Evolutionary conservation across 2,797 vertebrate species (phyloP).

Genomic region (Gadopsis bispinosus): DNA sequence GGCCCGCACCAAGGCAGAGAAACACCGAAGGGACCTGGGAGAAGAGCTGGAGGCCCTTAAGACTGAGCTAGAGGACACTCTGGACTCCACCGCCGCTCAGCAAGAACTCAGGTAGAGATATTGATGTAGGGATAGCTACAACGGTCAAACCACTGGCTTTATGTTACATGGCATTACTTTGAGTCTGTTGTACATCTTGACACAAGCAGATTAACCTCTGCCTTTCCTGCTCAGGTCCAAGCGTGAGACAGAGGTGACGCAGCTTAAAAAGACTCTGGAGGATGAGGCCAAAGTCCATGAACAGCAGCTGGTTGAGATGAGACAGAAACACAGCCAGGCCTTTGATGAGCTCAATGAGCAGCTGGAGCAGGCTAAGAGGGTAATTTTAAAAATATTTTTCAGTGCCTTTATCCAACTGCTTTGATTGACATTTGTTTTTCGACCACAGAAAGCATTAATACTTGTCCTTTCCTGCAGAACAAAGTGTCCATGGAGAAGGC

Average conservation of each 20-base stretch:
- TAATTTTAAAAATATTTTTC: conserved; percentile 54
- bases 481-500: conserved; percentile 96
- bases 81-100: conserved; percentile 96
- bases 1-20: conserved; percentile 93
- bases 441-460: neutral
- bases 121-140: neutral
- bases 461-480: conserved; percentile 81
- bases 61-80: conserved; percentile 96
- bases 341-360: conserved; percentile 97
- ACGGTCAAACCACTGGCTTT: neutral
- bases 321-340: conserved; percentile 95
- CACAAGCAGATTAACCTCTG: neutral
- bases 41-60: conserved; percentile 98
- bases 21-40: conserved; percentile 95
- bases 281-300: conserved; percentile 93
- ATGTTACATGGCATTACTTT: neutral
- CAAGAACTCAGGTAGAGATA: conserved; percentile 90
- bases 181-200: neutral
- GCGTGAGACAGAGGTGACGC: conserved; percentile 94
- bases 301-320: conserved; percentile 91
- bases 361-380: conserved; percentile 96
- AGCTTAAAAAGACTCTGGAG: conserved; percentile 93
- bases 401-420: rapidly evolving
- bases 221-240: conserved; percentile 83
- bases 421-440: neutral